phyloP scores from a whole-genome alignment of 2,113 vertebrate genomes.

The Leptobrachium leishanense region DNA sequence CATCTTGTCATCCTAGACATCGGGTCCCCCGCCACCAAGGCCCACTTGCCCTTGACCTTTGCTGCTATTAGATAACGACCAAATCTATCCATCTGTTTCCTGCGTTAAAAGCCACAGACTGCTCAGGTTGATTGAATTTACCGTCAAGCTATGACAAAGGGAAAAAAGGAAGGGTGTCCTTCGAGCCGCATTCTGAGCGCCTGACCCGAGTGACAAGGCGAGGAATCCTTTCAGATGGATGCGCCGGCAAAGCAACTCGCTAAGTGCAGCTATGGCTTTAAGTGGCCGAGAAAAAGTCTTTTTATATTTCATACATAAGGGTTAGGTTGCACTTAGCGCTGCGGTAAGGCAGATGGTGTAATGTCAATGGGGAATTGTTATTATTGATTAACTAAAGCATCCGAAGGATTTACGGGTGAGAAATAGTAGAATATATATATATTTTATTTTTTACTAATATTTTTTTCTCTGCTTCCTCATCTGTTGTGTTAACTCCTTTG shows the following conservation, averaged over 20 bases:
- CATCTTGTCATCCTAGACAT: not conserved
- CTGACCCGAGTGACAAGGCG: constrained; percentile 30
- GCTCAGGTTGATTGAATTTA: constrained; percentile 1
- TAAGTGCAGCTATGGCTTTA: constrained; percentile 42
- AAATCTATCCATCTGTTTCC: not conserved
- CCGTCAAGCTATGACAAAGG: not conserved
- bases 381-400: constrained; percentile 48
- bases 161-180: constrained; percentile 14
- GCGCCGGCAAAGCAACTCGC: constrained; percentile 33
- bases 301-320: constrained; percentile 37
- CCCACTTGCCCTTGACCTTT: not conserved
- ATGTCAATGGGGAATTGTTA: constrained; percentile 47
- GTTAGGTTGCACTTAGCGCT: constrained; percentile 47
- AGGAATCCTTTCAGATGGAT: constrained; percentile 28
- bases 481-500: constrained; percentile 32
- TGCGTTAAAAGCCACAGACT: not conserved
- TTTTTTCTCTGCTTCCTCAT: constrained; percentile 9
- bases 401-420: constrained; percentile 26
- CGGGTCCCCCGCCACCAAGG: not conserved
- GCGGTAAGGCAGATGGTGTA: constrained; percentile 43
- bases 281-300: constrained; percentile 37
- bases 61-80: not conserved
- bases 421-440: not conserved
- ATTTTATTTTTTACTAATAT: not conserved
- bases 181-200: constrained; percentile 2